Evolutionary conservation across 2,113 vertebrate genomes (phyloP).

Genomic region (Pipa parva): DNA sequence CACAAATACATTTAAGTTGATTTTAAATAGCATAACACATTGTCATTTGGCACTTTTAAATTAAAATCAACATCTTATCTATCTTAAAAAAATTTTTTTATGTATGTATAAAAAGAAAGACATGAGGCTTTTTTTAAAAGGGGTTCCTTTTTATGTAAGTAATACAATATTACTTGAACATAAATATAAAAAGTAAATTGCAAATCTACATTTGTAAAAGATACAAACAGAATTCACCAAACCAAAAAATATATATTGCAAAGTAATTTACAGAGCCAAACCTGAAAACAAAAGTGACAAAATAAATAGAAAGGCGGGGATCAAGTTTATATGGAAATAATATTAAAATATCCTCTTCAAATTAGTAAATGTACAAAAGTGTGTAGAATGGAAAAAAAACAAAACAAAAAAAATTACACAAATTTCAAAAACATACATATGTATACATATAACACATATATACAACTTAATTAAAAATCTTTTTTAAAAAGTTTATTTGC

Average conservation of each 20-base stretch:
- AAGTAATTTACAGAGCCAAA: conserved; percentile 81
- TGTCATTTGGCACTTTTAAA: conserved; percentile 7
- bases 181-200: conserved; percentile 98
- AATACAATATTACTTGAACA: conserved; percentile 99
- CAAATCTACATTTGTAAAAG: conserved; percentile 87
- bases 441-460: conserved; percentile 94
- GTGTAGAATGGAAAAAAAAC: conserved; percentile 66
- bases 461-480: conserved; percentile 63
- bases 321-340: conserved; percentile 88
- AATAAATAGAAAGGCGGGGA: conserved; percentile 92
- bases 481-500: conserved; percentile 26
- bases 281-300: conserved; percentile 64
- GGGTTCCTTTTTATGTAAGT: conserved; percentile 99
- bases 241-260: conserved; percentile 73
- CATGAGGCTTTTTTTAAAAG: conserved; percentile 81
- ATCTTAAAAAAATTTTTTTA: not conserved
- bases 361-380: conserved; percentile 90
- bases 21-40: conserved; percentile 25
- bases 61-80: conserved; percentile 1
- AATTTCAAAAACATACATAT: conserved; percentile 70
- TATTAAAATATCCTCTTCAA: conserved; percentile 93
- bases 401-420: conserved; percentile 64
- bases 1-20: conserved; percentile 18
- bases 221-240: conserved; percentile 87
- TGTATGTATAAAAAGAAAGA: conserved; percentile 57